phyloP scores from a whole-genome alignment of 2,113 vertebrate genomes.

The Microtus montanus region DNA sequence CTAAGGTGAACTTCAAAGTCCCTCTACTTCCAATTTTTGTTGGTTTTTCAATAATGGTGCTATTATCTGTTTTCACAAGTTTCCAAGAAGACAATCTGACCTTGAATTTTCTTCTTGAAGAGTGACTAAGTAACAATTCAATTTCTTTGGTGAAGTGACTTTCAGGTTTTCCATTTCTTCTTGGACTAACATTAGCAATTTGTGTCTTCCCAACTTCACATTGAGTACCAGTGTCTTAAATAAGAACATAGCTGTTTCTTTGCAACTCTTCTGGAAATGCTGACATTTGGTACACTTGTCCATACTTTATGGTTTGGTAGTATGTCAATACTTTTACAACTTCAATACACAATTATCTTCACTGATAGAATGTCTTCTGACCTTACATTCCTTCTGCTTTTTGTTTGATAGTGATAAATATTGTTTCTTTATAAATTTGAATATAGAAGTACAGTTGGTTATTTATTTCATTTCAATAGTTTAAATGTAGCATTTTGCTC shows the following conservation, averaged over 20 bases:
- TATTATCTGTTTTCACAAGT: background rate
- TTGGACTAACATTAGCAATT: background rate
- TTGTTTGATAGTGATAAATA: background rate
- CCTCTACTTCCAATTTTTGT: background rate
- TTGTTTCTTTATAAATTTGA: background rate
- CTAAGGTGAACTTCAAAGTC: background rate
- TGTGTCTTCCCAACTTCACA: background rate
- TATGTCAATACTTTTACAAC: background rate
- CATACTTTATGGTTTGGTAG: no score
- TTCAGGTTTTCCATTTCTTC: background rate
- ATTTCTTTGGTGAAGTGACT: background rate
- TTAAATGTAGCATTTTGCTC: background rate
- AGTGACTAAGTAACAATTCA: background rate
- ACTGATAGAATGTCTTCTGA: background rate
- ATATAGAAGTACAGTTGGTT: background rate
- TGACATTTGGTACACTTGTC: no score
- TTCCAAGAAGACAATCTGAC: background rate
- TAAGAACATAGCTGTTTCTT: background rate
- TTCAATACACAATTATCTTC: background rate
- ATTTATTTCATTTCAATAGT: background rate
- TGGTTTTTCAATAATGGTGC: background rate
- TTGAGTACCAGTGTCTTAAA: no score
- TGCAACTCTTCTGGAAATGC: background rate
- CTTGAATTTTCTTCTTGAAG: background rate
- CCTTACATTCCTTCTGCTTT: background rate